A percentile compares a stretch with the other conserved stretches of the same genome.
Conservation (phyloP, 2,888 invertebrate species). For the Ceramica pisi region DNA sequence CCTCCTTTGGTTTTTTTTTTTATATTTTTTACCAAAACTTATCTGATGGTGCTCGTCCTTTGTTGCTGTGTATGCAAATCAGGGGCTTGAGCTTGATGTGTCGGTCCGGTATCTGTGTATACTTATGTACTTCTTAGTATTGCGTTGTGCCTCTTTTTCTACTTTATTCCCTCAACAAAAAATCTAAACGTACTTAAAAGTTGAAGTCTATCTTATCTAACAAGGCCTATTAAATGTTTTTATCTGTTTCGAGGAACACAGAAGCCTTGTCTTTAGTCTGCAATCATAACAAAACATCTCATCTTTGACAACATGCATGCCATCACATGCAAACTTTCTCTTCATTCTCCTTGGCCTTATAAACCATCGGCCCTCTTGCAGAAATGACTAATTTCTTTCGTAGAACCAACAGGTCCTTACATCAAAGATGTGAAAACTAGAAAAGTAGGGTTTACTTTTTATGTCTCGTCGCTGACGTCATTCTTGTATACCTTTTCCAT, state of each 20-base stretch:
- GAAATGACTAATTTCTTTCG: background rate
- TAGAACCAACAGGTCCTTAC: conserved; percentile 9
- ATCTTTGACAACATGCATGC: conserved; percentile 12
- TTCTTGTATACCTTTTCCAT: conserved; percentile 18
- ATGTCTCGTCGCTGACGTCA: conserved; percentile 8
- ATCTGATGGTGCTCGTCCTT: conserved; percentile 68
- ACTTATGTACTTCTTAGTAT: conserved; percentile 21
- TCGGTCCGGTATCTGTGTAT: conserved; percentile 18
- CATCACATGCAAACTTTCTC: conserved; percentile 37
- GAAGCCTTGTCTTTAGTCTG: conserved; percentile 11
- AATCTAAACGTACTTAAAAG: background rate
- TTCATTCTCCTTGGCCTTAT: conserved; percentile 15
- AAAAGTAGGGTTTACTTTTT: conserved; percentile 1
- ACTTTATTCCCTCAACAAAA: background rate
- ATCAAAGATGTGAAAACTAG: background rate
- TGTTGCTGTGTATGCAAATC: conserved; percentile 65
- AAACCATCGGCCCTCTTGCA: conserved; percentile 17
- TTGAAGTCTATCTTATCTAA: background rate
- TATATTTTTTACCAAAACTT: conserved; percentile 60
- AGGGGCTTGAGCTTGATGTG: conserved; percentile 46
- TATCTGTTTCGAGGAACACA: conserved; percentile 10
- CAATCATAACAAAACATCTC: conserved; percentile 21
- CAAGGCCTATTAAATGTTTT: background rate
- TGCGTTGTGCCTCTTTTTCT: conserved; percentile 1
- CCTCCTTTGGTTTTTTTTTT: conserved; percentile 60